phyloP scores from a whole-genome alignment of 92 coral and sea anemone genomes.

The Paramuricea clavata region DNA sequence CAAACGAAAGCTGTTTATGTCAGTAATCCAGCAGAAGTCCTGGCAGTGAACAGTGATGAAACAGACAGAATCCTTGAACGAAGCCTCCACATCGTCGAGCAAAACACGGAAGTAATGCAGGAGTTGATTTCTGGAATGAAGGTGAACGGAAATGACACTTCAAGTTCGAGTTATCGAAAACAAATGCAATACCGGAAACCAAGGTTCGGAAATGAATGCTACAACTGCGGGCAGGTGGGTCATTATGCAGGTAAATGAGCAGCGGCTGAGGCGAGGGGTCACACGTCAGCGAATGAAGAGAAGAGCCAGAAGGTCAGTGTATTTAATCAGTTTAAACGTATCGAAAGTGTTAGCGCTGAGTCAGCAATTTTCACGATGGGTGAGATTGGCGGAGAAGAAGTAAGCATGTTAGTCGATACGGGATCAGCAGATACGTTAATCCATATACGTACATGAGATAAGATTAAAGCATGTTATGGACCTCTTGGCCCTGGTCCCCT shows the following conservation, averaged over 20 bases:
- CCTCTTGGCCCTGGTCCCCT: slow-evolving; percentile 8
- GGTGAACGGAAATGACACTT: not conserved
- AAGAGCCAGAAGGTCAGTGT: not conserved
- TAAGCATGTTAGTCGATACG: slow-evolving; percentile 55
- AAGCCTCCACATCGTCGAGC: slow-evolving; percentile 20
- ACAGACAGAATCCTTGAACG: not conserved
- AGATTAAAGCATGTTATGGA: not conserved
- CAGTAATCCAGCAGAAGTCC: not conserved
- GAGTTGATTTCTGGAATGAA: slow-evolving; percentile 5
- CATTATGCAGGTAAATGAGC: slow-evolving; percentile 47
- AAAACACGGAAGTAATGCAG: slow-evolving; percentile 34
- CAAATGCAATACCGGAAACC: not conserved
- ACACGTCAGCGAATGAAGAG: slow-evolving; percentile 2
- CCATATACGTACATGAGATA: slow-evolving; percentile 28
- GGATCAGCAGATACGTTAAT: slow-evolving; percentile 62
- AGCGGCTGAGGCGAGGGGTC: slow-evolving; percentile 19
- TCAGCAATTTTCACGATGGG: slow-evolving; percentile 52
- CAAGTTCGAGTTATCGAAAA: not conserved
- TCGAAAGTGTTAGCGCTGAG: slow-evolving; percentile 59
- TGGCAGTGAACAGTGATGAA: not conserved
- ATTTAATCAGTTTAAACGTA: not conserved
- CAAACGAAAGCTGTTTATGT: too few relatives aligned
- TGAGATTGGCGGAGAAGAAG: slow-evolving; percentile 38
- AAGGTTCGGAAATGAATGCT: slow-evolving; percentile 16
- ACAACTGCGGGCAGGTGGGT: slow-evolving; percentile 32